Evolutionary conservation across 2,888 invertebrate genomes (phyloP), one percentile per base, ranked within the genome.

Genomic region (Pollenia griseotomentosa): DNA sequence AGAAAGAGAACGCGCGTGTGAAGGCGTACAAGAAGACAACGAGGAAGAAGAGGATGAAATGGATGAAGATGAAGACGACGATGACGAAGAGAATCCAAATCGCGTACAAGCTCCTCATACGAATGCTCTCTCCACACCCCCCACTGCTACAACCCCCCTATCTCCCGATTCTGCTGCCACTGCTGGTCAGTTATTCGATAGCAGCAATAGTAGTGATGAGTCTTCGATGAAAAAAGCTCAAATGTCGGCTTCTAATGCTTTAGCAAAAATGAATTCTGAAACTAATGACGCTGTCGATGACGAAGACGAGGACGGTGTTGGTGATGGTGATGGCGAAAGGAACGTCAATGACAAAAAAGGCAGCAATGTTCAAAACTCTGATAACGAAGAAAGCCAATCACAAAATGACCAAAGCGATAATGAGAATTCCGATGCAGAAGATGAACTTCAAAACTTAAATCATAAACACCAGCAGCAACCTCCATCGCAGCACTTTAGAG

Each of bases 191-290:
- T 89, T 92, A 87, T 92, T 92, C 83, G 92, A 92, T 81, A 92
- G 91, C 90, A 92, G 93, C 90, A 92, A 91, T 87, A 92, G 92
- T 89, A 92, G 92, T 89, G 92, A 92, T 73, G 92, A 90, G 73
- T 89, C 89, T 19, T 90, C 91, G 19, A 90, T 92, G 91, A 92
- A 92, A 59, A 90, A 92, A 88, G 91, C 92, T 16, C 92, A 92
- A 88, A 89, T 92, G 89, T 91, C 91, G 23, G 92, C 92, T 19
- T 90, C 91, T 2, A 89, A 92, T 78, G 92, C 91, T 10, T 88
- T 92, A 86, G 91, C 91, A 63, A 91, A 91, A 88, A 92, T 92
- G 86, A 83, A 83, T 42, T 80, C 87, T 1, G 88, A 88, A 57
- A 85, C 83, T n/a, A 81, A 75, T 66, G 88, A 84, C 46, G 88